Evolutionary conservation across 2,113 vertebrate species (phyloP).

Genomic region (Tamias sibiricus): DNA sequence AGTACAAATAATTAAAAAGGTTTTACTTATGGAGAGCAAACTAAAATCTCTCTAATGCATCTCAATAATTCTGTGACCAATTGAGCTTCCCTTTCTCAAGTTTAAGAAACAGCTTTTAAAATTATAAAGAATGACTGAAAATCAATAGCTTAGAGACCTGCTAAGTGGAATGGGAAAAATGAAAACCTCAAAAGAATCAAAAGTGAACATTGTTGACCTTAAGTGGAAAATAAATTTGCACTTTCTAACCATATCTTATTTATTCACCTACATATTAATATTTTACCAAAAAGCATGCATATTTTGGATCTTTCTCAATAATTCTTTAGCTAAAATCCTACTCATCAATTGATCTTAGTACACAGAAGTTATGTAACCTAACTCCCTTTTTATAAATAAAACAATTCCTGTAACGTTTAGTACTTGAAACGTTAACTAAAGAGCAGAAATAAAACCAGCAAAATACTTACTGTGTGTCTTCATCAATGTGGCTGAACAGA

Average conservation of each 20-base stretch:
- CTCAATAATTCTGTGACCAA: slow-evolving; percentile 28
- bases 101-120: slow-evolving; percentile 11
- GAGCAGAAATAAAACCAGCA: background rate
- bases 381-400: background rate
- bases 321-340: background rate
- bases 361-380: background rate
- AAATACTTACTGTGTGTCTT: background rate
- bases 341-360: background rate
- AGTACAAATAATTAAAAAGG: background rate
- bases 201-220: background rate
- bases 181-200: background rate
- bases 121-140: background rate
- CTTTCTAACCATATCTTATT: background rate
- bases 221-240: background rate
- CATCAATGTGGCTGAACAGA: background rate
- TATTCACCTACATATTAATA: background rate
- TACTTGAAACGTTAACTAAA: background rate
- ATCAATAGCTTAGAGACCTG: background rate
- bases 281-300: background rate
- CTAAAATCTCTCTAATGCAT: background rate
- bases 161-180: background rate
- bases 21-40: background rate
- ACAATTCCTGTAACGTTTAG: background rate
- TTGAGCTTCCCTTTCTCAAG: background rate
- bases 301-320: background rate